phyloP scores from a whole-genome alignment of 1,140 invertebrate species.

The Drosophila gunungcola region DNA sequence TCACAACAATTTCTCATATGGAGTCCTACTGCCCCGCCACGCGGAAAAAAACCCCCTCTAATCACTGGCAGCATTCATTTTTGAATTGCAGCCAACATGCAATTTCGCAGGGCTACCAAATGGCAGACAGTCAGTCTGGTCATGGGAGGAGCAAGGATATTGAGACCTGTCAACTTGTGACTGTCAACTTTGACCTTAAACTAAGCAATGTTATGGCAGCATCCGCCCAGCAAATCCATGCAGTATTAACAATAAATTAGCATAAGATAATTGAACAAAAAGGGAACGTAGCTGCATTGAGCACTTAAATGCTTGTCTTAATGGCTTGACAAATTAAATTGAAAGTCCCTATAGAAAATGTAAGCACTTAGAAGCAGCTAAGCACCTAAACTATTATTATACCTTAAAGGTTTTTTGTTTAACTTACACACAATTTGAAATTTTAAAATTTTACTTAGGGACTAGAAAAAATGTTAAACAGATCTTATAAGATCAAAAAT shows the following conservation, averaged over 20 bases:
- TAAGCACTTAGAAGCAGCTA: too few species aligned
- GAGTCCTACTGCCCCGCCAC: background rate
- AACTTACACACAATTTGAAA: too few species aligned
- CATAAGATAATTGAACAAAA: background rate
- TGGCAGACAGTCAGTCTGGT: slow-evolving; percentile 3
- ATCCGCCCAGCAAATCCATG: slow-evolving; percentile 8
- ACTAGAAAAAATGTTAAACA: too few species aligned
- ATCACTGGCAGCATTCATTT: slow-evolving; percentile 20
- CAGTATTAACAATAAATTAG: slow-evolving; percentile 23
- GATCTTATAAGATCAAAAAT: too few species aligned
- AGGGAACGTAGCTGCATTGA: too few species aligned
- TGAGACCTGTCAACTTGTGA: too few species aligned
- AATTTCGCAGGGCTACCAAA: background rate
- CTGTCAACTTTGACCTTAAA: slow-evolving; percentile 68
- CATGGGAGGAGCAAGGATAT: slow-evolving; percentile 22
- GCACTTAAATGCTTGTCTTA: background rate
- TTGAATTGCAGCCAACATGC: slow-evolving; percentile 42
- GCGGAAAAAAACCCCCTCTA: background rate
- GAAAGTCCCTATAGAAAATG: too few species aligned
- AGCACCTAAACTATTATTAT: too few species aligned
- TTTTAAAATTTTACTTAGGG: too few species aligned
- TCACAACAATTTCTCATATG: slow-evolving; percentile 24
- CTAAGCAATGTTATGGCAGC: slow-evolving; percentile 30
- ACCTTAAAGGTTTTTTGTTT: too few species aligned
- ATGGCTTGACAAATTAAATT: background rate